A percentile compares a stretch with the other conserved stretches of the same genome.
Conservation (phyloP, 2,113 vertebrate species). For the Paralichthys olivaceus region DNA sequence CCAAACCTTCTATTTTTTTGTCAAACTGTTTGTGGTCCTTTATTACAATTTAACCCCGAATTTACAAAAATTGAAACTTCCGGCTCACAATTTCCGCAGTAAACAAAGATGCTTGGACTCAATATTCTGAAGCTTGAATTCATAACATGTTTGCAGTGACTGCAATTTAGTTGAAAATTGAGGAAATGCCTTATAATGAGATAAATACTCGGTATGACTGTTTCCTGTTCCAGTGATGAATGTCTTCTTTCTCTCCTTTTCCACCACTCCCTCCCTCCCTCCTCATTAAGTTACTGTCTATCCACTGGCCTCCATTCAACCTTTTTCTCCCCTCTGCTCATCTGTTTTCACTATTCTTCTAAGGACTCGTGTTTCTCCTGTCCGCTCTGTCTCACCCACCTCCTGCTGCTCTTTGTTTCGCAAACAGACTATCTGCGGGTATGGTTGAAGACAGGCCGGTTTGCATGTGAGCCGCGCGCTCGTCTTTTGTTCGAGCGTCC, state of each 20-base stretch:
- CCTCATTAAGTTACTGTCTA: slow-evolving; percentile 20
- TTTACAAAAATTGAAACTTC: too few relatives aligned
- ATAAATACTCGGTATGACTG: slow-evolving; percentile 22
- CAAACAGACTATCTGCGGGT: slow-evolving; percentile 16
- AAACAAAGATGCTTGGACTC: background rate
- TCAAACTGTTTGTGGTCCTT: background rate
- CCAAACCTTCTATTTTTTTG: too few relatives aligned
- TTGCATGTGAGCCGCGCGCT: background rate
- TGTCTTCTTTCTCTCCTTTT: slow-evolving; percentile 15
- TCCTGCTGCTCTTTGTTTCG: slow-evolving; percentile 44
- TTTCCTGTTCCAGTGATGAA: slow-evolving; percentile 52
- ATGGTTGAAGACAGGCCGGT: background rate
- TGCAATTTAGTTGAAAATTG: slow-evolving; percentile 7
- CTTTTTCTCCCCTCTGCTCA: slow-evolving; percentile 24
- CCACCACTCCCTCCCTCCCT: slow-evolving; percentile 26
- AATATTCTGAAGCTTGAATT: too few relatives aligned
- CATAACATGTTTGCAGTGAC: too few relatives aligned
- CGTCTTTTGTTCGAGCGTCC: slow-evolving; percentile 41
- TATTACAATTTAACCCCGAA: background rate
- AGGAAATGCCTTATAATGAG: slow-evolving; percentile 30
- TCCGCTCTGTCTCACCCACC: background rate
- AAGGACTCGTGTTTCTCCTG: slow-evolving; percentile 18
- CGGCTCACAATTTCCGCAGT: too few relatives aligned
- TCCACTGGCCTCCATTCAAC: slow-evolving; percentile 56
- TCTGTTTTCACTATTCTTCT: slow-evolving; percentile 52